phyloP scores from a whole-genome alignment of 2,888 invertebrate genomes.

The Tenthredo amoena region DNA sequence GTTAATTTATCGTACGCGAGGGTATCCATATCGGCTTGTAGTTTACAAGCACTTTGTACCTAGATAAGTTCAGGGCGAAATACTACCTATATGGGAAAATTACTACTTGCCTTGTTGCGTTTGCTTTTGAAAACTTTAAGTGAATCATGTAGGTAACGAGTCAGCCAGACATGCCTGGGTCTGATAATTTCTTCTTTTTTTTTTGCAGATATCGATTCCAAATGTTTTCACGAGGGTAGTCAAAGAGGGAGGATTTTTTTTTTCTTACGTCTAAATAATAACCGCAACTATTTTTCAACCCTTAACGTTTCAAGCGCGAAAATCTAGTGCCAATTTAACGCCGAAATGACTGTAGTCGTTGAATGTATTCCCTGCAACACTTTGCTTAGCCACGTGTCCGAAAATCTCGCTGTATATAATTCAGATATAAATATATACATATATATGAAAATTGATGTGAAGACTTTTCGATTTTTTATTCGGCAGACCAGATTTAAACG shows the following conservation, averaged over 20 bases:
- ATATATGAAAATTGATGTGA: background rate
- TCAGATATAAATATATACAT: background rate
- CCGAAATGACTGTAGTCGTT: background rate
- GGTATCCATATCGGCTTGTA: background rate
- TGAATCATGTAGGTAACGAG: conserved; percentile 2
- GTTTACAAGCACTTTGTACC: background rate
- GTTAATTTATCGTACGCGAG: background rate
- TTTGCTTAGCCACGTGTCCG: background rate
- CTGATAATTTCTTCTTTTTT: background rate
- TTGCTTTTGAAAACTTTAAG: background rate
- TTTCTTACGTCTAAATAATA: background rate
- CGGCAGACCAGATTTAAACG: background rate
- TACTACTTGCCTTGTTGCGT: background rate
- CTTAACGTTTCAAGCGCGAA: background rate
- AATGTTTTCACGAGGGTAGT: background rate
- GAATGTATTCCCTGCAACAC: background rate
- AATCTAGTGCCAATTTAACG: background rate
- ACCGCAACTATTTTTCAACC: background rate
- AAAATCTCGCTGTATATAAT: background rate
- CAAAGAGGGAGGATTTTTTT: background rate
- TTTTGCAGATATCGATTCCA: background rate
- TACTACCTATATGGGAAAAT: background rate
- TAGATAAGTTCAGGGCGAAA: background rate
- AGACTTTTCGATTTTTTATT: background rate
- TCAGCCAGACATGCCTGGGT: background rate